Conservation (phyloP, 2,113 vertebrate species). For the Callithrix jacchus region DNA sequence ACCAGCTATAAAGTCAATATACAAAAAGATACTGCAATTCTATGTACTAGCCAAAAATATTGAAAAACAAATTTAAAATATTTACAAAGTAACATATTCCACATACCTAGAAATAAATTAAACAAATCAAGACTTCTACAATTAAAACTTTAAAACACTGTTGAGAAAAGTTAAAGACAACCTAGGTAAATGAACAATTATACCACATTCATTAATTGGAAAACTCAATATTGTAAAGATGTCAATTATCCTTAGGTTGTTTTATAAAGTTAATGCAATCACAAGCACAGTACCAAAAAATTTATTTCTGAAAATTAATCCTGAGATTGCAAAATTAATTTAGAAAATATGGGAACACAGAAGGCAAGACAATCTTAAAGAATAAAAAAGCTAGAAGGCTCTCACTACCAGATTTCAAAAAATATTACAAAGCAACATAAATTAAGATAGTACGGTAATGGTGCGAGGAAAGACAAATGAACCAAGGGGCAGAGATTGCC, state of each 20-base stretch:
- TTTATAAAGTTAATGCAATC: neutral
- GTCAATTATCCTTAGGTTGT: neutral
- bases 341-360: neutral
- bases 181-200: neutral
- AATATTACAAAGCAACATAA: neutral
- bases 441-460: neutral
- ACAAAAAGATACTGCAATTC: conserved; percentile 24
- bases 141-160: neutral
- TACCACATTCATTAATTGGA: neutral
- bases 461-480: neutral
- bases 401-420: neutral
- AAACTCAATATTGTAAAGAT: neutral
- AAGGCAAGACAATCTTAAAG: neutral
- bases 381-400: neutral
- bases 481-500: neutral
- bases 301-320: neutral
- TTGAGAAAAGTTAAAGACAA: conserved; percentile 6
- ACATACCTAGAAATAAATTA: conserved; percentile 24
- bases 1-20: neutral
- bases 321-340: conserved; percentile 1
- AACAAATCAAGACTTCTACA: conserved; percentile 5
- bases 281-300: neutral
- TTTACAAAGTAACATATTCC: neutral
- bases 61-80: neutral
- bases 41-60: neutral